phyloP scores from a whole-genome alignment of 2,888 invertebrate species.

The Eucriotettix oculatus region DNA sequence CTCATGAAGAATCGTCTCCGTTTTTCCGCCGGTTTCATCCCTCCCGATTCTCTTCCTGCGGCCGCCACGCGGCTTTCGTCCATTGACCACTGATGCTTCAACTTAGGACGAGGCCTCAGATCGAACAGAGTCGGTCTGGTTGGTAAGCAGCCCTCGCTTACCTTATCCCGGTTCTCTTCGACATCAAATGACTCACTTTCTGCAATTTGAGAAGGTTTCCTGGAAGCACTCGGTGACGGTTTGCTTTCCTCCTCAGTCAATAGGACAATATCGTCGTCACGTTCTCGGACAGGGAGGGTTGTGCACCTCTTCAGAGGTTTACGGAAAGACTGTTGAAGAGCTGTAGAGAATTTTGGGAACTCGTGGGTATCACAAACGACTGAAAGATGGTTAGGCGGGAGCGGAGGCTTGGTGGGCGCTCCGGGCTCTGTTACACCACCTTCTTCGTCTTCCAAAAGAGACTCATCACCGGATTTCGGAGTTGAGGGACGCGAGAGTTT shows the following conservation, averaged over 20 bases:
- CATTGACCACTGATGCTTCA: slow-evolving; percentile 16
- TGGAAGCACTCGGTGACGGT: neutral
- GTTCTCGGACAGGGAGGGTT: neutral
- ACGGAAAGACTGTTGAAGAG: neutral
- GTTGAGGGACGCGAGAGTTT: slow-evolving; percentile 5
- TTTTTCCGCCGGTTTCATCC: slow-evolving; percentile 16
- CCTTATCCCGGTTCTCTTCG: slow-evolving; percentile 13
- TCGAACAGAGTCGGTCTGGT: slow-evolving; percentile 9
- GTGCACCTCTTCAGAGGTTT: neutral
- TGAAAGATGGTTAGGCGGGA: neutral
- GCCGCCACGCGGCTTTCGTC: slow-evolving; percentile 12
- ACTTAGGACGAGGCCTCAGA: slow-evolving; percentile 10
- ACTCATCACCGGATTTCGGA: slow-evolving; percentile 1
- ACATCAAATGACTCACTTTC: slow-evolving; percentile 11
- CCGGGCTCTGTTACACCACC: neutral
- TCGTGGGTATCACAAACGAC: neutral
- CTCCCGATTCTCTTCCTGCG: neutral
- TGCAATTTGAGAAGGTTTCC: neutral
- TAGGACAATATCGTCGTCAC: neutral
- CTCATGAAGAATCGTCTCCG: slow-evolving; percentile 19
- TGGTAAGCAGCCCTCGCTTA: slow-evolving; percentile 7
- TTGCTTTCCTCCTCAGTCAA: neutral
- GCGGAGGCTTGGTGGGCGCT: neutral
- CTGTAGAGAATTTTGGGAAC: neutral
- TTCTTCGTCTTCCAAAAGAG: neutral